Evolutionary conservation across 35 echinoderm and acorn worm species (phyloP).

Genomic region (Ophiothrix spiculata): DNA sequence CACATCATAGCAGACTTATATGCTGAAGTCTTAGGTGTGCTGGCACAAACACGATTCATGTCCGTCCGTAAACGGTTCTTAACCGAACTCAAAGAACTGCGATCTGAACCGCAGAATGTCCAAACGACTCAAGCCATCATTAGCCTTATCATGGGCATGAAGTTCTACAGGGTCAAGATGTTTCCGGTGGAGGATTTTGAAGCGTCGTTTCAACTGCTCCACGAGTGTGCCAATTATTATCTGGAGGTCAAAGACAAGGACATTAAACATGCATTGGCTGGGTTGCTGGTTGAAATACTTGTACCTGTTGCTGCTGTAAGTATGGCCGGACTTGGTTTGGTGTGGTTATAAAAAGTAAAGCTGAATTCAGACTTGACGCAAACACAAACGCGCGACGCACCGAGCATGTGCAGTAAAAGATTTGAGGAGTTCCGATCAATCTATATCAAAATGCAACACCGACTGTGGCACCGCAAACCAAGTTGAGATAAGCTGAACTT

Average conservation of each 20-base stretch:
- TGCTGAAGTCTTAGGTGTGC: slow-evolving; percentile 85
- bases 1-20: slow-evolving; percentile 96
- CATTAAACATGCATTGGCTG: slow-evolving; percentile 92
- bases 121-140: slow-evolving; percentile 88
- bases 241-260: slow-evolving; percentile 95
- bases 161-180: slow-evolving; percentile 97
- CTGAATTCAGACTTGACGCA: too few relatives aligned
- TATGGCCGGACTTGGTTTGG: too few relatives aligned
- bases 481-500: too few relatives aligned
- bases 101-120: slow-evolving; percentile 92
- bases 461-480: too few relatives aligned
- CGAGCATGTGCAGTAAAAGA: too few relatives aligned
- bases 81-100: slow-evolving; percentile 82
- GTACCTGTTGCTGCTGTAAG: slow-evolving; percentile 95
- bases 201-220: slow-evolving; percentile 75
- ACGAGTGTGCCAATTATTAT: slow-evolving; percentile 98
- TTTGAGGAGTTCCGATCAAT: too few relatives aligned
- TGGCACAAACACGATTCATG: slow-evolving; percentile 77
- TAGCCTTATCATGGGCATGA: slow-evolving; percentile 94
- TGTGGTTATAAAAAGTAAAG: too few relatives aligned
- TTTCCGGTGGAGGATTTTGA: slow-evolving; percentile 96
- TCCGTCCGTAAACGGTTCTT: slow-evolving; percentile 78
- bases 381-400: too few relatives aligned
- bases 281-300: slow-evolving; percentile 87
- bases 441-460: too few relatives aligned